Percentiles rank a stretch among this genome's conserved stretches.
Conservation (phyloP, 2,888 invertebrate species). For the Sturmia bella region DNA sequence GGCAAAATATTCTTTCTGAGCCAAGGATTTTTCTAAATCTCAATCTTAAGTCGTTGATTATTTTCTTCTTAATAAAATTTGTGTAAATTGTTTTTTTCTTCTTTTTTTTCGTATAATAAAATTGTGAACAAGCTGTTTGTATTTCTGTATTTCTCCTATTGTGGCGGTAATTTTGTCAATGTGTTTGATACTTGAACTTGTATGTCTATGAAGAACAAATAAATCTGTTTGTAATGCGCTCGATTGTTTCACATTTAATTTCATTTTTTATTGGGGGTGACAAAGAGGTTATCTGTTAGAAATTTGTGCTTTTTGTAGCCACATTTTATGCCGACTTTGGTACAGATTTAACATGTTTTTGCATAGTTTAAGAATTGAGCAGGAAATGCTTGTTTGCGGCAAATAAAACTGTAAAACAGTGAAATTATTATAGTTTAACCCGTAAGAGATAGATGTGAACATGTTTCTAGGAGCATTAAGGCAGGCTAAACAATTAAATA, state of each 20-base stretch:
- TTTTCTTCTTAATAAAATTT: constrained; percentile 21
- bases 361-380: constrained; percentile 34
- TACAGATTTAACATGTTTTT: constrained; percentile 30
- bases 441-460: background rate
- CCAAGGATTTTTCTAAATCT: background rate
- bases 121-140: constrained; percentile 23
- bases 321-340: constrained; percentile 26
- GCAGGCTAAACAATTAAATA: too few relatives aligned
- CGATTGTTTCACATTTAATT: constrained; percentile 29
- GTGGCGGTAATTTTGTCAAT: constrained; percentile 47
- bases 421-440: constrained; percentile 1
- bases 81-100: constrained; percentile 29
- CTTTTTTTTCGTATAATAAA: background rate
- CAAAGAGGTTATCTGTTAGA: constrained; percentile 66
- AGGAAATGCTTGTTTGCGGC: constrained; percentile 24
- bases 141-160: constrained; percentile 17
- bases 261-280: constrained; percentile 54
- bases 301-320: constrained; percentile 21
- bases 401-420: background rate
- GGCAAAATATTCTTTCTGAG: background rate
- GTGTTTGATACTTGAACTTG: constrained; percentile 53
- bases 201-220: constrained; percentile 47
- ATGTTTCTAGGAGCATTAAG: too few relatives aligned
- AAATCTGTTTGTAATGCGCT: constrained; percentile 26
- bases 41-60: constrained; percentile 21